Percentiles rank a stretch among this genome's conserved stretches.
Conservation (phyloP, 2,888 invertebrate genomes). For the Apantesis nais region DNA sequence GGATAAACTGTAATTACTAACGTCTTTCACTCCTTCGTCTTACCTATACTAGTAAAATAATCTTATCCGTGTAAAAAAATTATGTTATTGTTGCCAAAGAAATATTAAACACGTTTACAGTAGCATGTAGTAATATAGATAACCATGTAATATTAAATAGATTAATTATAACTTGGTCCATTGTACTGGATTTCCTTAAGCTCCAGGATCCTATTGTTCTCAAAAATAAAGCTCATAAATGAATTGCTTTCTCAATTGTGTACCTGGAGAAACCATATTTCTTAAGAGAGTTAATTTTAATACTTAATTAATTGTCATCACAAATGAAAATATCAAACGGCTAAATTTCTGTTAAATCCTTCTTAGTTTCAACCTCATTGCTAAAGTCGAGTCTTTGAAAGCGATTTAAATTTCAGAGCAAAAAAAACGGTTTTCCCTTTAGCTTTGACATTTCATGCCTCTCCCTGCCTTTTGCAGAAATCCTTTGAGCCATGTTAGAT, state of each 20-base stretch:
- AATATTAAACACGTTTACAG: too few relatives aligned
- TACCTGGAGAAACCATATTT: neutral
- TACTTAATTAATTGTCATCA: neutral
- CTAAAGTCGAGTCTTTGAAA: constrained; percentile 39
- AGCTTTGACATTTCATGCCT: constrained; percentile 58
- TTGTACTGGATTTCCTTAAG: too few relatives aligned
- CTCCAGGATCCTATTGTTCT: neutral
- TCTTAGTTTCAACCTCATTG: constrained; percentile 1
- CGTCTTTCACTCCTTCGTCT: neutral
- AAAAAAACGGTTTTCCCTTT: constrained; percentile 52
- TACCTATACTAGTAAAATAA: neutral
- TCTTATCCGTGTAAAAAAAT: neutral
- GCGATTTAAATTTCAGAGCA: constrained; percentile 52
- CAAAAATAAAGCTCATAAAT: neutral
- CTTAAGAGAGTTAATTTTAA: neutral
- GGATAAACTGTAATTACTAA: constrained; percentile 3
- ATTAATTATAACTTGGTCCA: too few relatives aligned
- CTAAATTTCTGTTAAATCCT: neutral
- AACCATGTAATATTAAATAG: too few relatives aligned
- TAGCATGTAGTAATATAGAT: too few relatives aligned
- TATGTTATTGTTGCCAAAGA: too few relatives aligned
- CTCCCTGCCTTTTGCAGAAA: constrained; percentile 45
- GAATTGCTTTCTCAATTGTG: neutral
- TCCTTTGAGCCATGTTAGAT: constrained; percentile 43
- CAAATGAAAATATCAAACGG: neutral